Evolutionary conservation across 2,113 vertebrate genomes (phyloP).

Genomic region (Malurus alboscapulatus): DNA sequence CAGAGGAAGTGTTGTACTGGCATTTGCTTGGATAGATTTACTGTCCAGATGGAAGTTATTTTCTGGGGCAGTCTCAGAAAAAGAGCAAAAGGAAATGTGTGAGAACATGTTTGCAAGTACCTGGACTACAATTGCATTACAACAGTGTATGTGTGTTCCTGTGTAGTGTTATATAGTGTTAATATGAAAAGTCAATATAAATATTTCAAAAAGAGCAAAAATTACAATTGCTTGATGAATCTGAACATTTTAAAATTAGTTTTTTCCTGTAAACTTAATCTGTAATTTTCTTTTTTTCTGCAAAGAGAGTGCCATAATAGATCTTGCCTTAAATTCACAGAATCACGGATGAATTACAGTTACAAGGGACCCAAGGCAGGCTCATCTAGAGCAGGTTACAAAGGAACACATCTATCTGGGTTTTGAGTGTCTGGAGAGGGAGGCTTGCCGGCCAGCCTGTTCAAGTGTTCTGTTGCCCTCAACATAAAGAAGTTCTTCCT

Average conservation of each 20-base stretch:
- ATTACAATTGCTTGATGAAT: neutral
- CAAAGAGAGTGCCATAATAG: neutral
- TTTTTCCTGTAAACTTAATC: neutral
- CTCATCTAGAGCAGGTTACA: neutral
- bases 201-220: neutral
- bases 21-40: neutral
- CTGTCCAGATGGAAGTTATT: neutral
- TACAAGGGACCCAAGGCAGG: neutral
- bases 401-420: fast-evolving
- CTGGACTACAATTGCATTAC: neutral
- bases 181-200: neutral
- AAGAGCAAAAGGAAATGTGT: neutral
- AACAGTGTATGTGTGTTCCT: neutral
- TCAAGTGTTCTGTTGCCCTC: neutral
- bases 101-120: neutral
- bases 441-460: neutral
- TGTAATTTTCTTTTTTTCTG: neutral
- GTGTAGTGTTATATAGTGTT: neutral
- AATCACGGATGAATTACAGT: neutral
- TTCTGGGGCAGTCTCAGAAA: neutral
- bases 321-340: neutral
- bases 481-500: neutral
- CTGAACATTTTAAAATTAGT: neutral
- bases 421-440: neutral
- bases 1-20: neutral